Percentiles rank a stretch among this genome's conserved stretches.
These are phyloP conservation scores for Ischnus inquisitorius DNA, from an alignment of 2,888 invertebrate genomes.

Conservation along the genomic window DNA sequence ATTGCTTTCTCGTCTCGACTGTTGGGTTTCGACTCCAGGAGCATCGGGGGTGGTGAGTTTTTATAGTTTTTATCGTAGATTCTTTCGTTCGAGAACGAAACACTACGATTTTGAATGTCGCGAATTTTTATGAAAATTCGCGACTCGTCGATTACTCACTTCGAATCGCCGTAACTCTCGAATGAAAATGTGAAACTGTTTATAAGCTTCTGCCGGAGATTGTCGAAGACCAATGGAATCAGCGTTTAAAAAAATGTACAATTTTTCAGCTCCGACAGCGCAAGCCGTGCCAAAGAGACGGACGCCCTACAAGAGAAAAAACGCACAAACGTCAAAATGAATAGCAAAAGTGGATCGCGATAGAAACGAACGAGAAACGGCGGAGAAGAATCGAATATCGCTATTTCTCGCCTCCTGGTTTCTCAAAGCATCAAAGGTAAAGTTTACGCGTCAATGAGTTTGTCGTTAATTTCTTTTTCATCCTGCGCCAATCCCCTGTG, in stretches of 20 bases:
- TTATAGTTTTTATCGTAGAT: too few species aligned
- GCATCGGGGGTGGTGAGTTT: too few species aligned
- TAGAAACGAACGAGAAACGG: constrained; percentile 39
- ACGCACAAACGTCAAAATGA: constrained; percentile 28
- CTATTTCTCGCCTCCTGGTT: constrained; percentile 74
- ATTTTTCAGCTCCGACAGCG: constrained; percentile 2
- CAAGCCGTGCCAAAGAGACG: background rate
- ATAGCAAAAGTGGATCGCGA: constrained; percentile 46
- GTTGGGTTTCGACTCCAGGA: too few species aligned
- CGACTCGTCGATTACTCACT: background rate
- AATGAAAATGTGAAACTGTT: background rate
- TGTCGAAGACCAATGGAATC: background rate
- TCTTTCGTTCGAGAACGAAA: background rate
- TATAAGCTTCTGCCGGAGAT: too few species aligned
- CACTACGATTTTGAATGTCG: background rate
- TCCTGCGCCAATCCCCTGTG: too few species aligned
- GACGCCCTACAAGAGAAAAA: background rate
- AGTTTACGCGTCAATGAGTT: constrained; percentile 15
- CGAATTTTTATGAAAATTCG: background rate
- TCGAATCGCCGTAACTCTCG: background rate
- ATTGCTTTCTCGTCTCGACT: too few species aligned
- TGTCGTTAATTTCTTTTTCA: background rate
- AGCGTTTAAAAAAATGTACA: background rate
- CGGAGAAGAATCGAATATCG: constrained; percentile 60
- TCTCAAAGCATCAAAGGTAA: constrained; percentile 76